These are phyloP conservation scores for Tympanoctomys barrerae DNA, from an alignment of 2,797 vertebrate species.

Conservation along the genomic window DNA sequence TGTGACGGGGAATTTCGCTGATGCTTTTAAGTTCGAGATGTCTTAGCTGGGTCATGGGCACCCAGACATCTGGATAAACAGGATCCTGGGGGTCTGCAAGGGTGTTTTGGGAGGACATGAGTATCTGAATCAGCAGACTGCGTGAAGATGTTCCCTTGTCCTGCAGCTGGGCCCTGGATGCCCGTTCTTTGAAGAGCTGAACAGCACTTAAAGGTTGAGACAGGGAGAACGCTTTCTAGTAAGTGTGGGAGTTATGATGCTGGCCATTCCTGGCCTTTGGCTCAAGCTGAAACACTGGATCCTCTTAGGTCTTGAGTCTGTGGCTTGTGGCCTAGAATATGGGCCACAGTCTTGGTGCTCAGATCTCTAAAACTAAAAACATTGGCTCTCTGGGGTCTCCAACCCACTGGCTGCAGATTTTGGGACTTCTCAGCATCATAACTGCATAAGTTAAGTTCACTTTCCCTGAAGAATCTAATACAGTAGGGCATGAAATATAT, in stretches of 20 bases:
- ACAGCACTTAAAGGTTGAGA: not conserved
- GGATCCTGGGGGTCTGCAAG: not conserved
- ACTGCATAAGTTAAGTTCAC: not conserved
- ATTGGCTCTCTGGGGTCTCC: not conserved
- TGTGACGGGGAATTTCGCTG: not conserved
- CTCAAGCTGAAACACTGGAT: not conserved
- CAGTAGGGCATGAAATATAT: not conserved
- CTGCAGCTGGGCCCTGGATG: not conserved
- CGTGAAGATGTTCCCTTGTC: not conserved
- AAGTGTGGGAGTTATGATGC: not conserved
- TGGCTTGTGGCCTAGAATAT: not conserved
- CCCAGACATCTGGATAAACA: not conserved
- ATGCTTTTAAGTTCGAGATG: not conserved
- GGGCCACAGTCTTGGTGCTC: not conserved
- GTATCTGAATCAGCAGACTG: not conserved
- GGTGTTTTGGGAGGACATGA: not conserved
- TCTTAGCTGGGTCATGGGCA: not conserved
- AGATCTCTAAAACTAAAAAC: not conserved
- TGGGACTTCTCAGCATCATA: not conserved
- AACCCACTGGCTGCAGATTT: not conserved
- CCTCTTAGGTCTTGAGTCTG: not conserved
- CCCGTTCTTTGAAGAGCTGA: not conserved
- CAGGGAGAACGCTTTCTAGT: not conserved
- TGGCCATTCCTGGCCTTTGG: not conserved
- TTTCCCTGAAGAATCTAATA: not conserved